Base-by-base conservation (phyloP, 1,140 invertebrate species). In the Dysdera silvatica region DNA sequence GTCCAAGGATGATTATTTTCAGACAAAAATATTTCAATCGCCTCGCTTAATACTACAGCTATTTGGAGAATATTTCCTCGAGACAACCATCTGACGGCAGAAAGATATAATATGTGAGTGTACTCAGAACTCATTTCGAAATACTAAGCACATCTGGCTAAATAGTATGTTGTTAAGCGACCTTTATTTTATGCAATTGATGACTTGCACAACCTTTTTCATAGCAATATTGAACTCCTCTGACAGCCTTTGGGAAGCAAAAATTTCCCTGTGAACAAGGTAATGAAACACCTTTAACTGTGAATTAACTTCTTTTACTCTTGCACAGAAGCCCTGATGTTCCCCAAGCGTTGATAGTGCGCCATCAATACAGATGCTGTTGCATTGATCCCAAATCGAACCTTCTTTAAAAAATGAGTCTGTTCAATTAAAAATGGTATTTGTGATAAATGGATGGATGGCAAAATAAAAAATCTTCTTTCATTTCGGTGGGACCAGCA, bases 161-260 rank as follows among this genome's bases (percentile, higher is more conserved):
- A 60, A 60, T 32, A 40, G 29, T 51, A 45, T 60, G 43, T 29
- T 40, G 41, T 60, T 47, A 40, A 41, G 48, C 33, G 57, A 45
- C 43, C 41, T 60, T 45, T 33, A 51, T 60, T 60, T 60, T 31
- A 60, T 55, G 43, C 40, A 55, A 51, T 41, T 55, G 35, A 55
- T 40, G 40, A 55, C 53, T 26, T 35, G 24, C 28, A 55, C 53
- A 55, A 55, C 43, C 43, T 55, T 40, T 41, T 55, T 28, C 35
- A 43, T 41, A 55, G 43, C 53, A 28, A 55, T 55, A 43, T 26
- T 29, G 40, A 40, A 55, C 43, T 41, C 53, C 35, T 20, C 35
- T 28, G 53, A 41, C 43, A 41, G 29, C 43, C 43, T 41, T 51
- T 28, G 40, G 26, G 49, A 52, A 52, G 28, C 49, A 52, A 52